These are phyloP conservation scores for Microtus pennsylvanicus DNA, from an alignment of 2,113 vertebrate species.

Conservation along the genomic window DNA sequence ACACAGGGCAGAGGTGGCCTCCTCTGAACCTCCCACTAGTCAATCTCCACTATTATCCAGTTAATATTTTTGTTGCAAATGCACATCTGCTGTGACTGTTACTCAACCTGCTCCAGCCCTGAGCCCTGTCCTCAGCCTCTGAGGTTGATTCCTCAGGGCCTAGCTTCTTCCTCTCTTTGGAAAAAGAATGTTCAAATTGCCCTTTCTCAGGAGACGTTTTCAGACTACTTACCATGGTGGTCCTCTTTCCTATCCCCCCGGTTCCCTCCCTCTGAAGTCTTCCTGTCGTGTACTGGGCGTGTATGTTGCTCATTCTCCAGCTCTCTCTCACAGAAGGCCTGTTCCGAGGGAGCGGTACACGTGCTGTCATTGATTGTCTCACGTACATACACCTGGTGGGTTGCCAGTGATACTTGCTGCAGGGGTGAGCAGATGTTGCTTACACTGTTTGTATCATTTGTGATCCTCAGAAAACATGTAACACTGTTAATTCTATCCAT, in stretches of 20 bases:
- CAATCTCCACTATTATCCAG: rapidly evolving
- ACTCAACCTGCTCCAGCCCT: rapidly evolving
- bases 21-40: too few species aligned
- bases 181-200: too few species aligned
- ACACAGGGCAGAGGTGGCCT: rapidly evolving
- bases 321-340: neutral
- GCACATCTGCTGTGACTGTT: rapidly evolving
- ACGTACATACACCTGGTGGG: rapidly evolving
- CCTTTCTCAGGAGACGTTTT: neutral
- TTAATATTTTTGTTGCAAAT: too few species aligned
- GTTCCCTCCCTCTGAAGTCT: neutral
- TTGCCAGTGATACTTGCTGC: too few species aligned
- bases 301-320: rapidly evolving
- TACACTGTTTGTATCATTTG: too few species aligned
- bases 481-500: neutral
- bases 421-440: neutral
- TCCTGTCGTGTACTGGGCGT: rapidly evolving
- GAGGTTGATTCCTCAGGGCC: neutral
- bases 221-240: rapidly evolving
- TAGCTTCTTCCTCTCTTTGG: neutral
- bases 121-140: rapidly evolving
- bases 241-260: neutral
- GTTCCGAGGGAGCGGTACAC: rapidly evolving
- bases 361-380: neutral
- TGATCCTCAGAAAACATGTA: neutral